Base-by-base conservation (phyloP, 2,797 vertebrate genomes). In the Rhynchotus rufescens region DNA sequence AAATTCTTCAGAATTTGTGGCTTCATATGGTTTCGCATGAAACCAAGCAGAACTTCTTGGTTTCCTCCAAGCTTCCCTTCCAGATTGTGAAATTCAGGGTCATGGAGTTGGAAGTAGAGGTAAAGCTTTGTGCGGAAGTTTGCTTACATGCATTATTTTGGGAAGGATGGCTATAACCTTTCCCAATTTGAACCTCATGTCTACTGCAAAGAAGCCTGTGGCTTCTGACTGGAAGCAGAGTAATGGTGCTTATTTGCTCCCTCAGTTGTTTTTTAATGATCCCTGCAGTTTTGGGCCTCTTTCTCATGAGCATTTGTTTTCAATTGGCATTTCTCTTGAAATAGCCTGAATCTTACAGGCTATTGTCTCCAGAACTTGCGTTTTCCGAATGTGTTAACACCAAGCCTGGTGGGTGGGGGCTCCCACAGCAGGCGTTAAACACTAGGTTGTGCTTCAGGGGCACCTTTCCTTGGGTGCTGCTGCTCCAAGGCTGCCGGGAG, bases 361-460 rank as follows among this genome's bases (percentile, higher is more conserved):
- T 85, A 8, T 73, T 90, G 84, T 83, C 71, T 93, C 40, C 1
- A 1, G 61, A 90, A 57, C 36, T 88, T 88, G 28, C 1, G 60
- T 94, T 82, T 85, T 62, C 34, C 81, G 59, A 59, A 16, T 30
- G 56, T 32, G 3, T 44, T 73, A 82, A 76, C 84, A 67, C 5
- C 32, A 51, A 71, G 51, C 25, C 60, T 21, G 17, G 60, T 45
- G 71, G 38, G 10, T 47, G 12, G 54, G 16, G 79, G 59, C 26
- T 62, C 51, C 52, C 20, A n/a, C 66, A 80, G n/a, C 64, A 49
- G 54, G 32, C n/a, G n/a, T 13, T 78, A 61, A 85, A 84, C 93
- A 42, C 92, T 76, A 93, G 88, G 9, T 83, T 92, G 90, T 87
- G 87, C 89, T 89, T 85, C 59, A 38, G 65, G 67, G 86, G 61